Base-by-base conservation (phyloP, 2,113 vertebrate genomes). In the Hoplias malabaricus region DNA sequence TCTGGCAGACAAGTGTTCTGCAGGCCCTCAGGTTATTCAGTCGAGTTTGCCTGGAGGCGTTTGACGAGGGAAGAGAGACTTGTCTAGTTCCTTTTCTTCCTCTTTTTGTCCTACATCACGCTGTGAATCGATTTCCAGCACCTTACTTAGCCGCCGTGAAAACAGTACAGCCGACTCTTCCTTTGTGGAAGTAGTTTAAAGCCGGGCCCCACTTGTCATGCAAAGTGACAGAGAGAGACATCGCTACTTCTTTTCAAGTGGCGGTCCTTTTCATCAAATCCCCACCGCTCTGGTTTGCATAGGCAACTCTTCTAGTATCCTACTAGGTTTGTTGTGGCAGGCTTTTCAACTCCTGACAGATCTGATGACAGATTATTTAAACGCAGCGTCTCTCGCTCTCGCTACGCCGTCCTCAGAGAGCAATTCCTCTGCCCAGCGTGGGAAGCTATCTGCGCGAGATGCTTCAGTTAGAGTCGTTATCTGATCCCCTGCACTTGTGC, bases 291-390 rank as follows among this genome's bases (percentile, higher is more conserved):
- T 14, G 69, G 48, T 79, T 83, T 80, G 65, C 78, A 16, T 73
- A 81, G 70, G 81, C 63, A 67, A 33, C 62, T 75, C 82, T 79
- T 54, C 73, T 6, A 14, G 68, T 80, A 53, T 84, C 80, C 66
- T 69, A 61, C 72, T 74, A 59, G 23, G 80, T 85, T 85, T 89
- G 85, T 86, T 87, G 84, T 85, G 82, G 80, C 87, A 81, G 73
- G 43, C 34, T 61, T 82, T 87, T 86, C 83, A 84, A 68, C 70
- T 36, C 59, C 77, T 86, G 87, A 89, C 87, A 80, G 84, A 77
- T 88, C 80, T 83, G 82, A 87, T 89, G 90, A 88, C 87, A 77
- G 88, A 86, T 88, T 43, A 74, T 53, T 77, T 66, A 77, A 77
- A 80, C 84, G 74, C 85, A 79, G 83, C 43, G 14, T 46, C 40